Percentiles rank a stretch among this genome's conserved stretches.
phyloP scores from a whole-genome alignment of 2,113 vertebrate species.

The Neogobius melanostomus region DNA sequence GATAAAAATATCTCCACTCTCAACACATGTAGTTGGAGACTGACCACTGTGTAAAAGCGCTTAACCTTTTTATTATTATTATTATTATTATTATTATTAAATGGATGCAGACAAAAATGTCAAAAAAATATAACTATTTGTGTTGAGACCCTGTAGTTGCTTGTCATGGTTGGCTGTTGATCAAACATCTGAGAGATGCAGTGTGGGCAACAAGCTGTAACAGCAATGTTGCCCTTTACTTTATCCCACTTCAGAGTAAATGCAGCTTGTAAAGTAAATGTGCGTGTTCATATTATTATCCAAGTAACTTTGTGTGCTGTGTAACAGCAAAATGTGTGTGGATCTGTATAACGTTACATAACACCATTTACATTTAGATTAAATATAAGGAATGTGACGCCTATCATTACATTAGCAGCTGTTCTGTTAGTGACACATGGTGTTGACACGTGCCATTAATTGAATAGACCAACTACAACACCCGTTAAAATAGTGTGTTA shows the following conservation, averaged over 20 bases:
- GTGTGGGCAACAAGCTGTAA: neutral
- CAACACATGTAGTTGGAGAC: neutral
- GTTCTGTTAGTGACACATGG: neutral
- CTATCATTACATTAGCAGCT: slow-evolving; percentile 4
- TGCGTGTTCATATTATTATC: too few species aligned
- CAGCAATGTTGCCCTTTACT: neutral
- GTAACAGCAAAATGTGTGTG: too few species aligned
- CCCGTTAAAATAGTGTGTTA: too few species aligned
- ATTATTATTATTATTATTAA: too few species aligned
- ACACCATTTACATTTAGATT: slow-evolving; percentile 26
- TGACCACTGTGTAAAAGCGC: neutral
- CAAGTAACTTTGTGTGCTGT: too few species aligned
- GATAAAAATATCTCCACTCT: slow-evolving; percentile 3
- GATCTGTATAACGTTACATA: neutral
- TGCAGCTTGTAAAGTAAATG: too few species aligned
- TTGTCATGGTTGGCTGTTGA: neutral
- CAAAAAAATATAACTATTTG: neutral
- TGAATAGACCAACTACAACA: too few species aligned
- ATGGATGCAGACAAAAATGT: too few species aligned
- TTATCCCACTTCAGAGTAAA: neutral
- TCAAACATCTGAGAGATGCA: neutral
- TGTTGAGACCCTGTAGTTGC: neutral
- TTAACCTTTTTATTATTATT: too few species aligned
- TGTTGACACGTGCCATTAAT: neutral
- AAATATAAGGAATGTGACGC: slow-evolving; percentile 46